phyloP scores from a whole-genome alignment of 2,888 invertebrate species.

The Aricia artaxerxes region DNA sequence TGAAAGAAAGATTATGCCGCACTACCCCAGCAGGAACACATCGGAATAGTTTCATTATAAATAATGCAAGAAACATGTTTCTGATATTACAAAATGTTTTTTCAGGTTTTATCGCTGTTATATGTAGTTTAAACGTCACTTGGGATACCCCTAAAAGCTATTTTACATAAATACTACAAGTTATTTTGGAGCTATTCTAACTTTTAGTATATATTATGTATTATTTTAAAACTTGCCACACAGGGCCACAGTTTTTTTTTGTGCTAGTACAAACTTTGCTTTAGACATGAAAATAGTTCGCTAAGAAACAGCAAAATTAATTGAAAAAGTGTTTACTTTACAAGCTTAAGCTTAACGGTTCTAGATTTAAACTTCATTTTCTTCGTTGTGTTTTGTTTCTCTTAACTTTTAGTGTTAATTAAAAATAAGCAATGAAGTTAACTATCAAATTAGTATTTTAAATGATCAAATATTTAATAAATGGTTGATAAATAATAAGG shows the following conservation, averaged over 20 bases:
- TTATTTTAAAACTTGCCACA: neutral
- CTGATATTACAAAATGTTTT: neutral
- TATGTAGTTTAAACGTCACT: neutral
- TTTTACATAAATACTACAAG: neutral
- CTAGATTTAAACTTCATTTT: neutral
- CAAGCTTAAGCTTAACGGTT: neutral
- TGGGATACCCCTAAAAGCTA: neutral
- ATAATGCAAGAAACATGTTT: constrained; percentile 3
- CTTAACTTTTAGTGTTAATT: neutral
- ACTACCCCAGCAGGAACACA: neutral
- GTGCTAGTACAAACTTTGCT: neutral
- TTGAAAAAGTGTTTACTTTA: constrained; percentile 15
- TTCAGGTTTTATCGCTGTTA: neutral
- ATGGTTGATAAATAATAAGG: no score
- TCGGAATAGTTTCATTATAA: neutral
- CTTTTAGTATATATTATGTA: neutral
- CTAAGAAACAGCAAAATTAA: neutral
- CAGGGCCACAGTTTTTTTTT: neutral
- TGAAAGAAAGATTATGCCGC: neutral
- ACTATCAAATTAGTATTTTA: no score
- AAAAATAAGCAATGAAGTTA: neutral
- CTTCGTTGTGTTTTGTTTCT: neutral
- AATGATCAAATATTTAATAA: no score
- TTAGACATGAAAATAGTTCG: neutral
- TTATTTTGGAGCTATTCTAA: neutral